These are phyloP conservation scores for Sterrhoptilus dennistouni DNA, from an alignment of 2,113 vertebrate species.

Conservation along the genomic window DNA sequence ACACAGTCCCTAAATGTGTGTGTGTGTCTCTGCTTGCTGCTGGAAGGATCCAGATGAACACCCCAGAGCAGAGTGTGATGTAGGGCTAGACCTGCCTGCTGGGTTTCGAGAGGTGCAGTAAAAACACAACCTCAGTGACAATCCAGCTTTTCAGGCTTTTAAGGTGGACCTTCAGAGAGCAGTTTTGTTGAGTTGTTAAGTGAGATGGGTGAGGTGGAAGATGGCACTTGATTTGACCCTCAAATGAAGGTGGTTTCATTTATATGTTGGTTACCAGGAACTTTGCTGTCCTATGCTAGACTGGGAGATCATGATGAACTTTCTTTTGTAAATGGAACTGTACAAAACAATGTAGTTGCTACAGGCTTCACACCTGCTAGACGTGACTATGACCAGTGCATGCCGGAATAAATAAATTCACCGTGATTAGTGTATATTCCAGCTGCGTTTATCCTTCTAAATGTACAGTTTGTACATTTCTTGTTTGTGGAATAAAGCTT, in stretches of 20 bases:
- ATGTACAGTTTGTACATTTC: background rate
- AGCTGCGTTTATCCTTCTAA: background rate
- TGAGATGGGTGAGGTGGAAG: background rate
- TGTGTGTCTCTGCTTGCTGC: background rate
- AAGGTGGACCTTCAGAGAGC: background rate
- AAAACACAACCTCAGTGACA: background rate
- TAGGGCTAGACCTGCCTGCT: background rate
- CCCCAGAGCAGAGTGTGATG: background rate
- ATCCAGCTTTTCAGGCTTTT: background rate
- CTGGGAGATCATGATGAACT: background rate
- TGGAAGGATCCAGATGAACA: background rate
- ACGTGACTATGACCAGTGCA: background rate
- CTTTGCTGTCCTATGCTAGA: rapidly evolving
- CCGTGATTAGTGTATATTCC: background rate
- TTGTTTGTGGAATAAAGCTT: background rate
- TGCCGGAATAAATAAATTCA: background rate
- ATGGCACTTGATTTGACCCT: background rate
- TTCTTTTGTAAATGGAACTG: background rate
- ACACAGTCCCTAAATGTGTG: rapidly evolving
- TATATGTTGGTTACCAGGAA: background rate
- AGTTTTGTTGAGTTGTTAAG: background rate
- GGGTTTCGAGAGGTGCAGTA: background rate
- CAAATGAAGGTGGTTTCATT: background rate
- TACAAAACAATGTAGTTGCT: background rate
- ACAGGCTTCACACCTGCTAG: background rate